phyloP scores from a whole-genome alignment of 2,888 invertebrate species.

The Perdita meconis region DNA sequence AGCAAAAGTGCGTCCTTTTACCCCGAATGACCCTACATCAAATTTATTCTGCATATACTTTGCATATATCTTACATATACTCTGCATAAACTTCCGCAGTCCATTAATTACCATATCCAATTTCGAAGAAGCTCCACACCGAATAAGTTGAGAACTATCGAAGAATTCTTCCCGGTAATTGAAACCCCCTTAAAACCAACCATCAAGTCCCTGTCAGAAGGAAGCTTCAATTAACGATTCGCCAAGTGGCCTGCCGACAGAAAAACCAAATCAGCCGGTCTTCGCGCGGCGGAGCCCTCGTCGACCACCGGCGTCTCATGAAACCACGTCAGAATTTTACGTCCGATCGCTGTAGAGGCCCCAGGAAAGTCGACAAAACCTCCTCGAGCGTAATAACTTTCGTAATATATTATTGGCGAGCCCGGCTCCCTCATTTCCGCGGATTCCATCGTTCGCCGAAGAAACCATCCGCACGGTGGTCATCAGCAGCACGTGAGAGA shows the following conservation, averaged over 20 bases:
- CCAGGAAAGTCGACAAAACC: conserved; percentile 1
- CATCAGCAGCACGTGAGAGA: conserved; percentile 49
- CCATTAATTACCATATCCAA: too few species aligned
- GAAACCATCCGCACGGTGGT: conserved; percentile 26
- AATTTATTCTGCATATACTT: too few species aligned
- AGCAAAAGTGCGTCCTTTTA: too few species aligned
- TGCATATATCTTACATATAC: too few species aligned
- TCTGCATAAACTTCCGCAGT: too few species aligned
- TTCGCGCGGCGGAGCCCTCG: background rate
- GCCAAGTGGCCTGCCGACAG: background rate
- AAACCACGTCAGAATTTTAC: conserved; percentile 1
- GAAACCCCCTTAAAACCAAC: too few species aligned
- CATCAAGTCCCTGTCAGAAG: background rate
- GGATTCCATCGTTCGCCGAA: conserved; percentile 46
- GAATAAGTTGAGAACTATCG: too few species aligned
- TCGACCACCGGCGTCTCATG: background rate
- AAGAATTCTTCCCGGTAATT: too few species aligned
- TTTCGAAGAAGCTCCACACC: too few species aligned
- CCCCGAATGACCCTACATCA: too few species aligned
- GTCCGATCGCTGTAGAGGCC: background rate
- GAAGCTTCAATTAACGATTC: background rate
- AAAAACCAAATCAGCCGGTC: background rate
- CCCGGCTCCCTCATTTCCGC: conserved; percentile 41
- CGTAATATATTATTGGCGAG: conserved; percentile 32
- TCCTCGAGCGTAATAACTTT: conserved; percentile 21